Percentiles rank a stretch among this genome's conserved stretches.
Conservation (phyloP, 2,888 invertebrate species). For the Trypoxylon attenuatum region DNA sequence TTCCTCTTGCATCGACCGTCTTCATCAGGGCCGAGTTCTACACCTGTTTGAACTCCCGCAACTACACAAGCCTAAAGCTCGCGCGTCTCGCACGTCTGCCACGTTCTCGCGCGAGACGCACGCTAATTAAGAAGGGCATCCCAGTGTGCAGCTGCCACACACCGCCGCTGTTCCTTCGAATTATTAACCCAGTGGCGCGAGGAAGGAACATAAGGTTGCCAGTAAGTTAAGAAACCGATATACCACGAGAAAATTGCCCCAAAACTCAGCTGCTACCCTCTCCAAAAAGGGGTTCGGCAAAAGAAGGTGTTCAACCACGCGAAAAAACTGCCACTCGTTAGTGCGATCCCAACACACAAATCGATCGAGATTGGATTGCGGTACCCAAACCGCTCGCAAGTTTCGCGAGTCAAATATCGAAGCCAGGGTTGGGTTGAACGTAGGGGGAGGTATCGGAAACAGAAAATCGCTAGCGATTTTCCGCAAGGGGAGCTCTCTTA, state of each 20-base stretch:
- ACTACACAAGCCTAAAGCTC: no score
- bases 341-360: neutral
- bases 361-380: neutral
- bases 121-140: constrained; percentile 65
- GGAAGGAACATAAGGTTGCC: constrained; percentile 60
- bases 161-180: constrained; percentile 49
- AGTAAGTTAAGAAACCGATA: constrained; percentile 26
- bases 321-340: neutral
- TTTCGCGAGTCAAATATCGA: neutral
- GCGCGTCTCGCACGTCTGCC: no score
- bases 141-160: constrained; percentile 58
- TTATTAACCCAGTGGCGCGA: constrained; percentile 52
- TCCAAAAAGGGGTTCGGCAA: neutral
- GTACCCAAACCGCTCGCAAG: neutral
- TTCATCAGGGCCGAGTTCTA: constrained; percentile 6
- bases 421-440: constrained; percentile 29
- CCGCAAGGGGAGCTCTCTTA: constrained; percentile 20
- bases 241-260: no score
- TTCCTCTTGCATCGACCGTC: no score
- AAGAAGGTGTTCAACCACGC: neutral
- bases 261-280: no score
- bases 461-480: constrained; percentile 39
- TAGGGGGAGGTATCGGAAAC: no score
- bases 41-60: constrained; percentile 51
- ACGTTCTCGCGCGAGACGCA: constrained; percentile 58